Percentiles rank a stretch among this genome's conserved stretches.
phyloP scores from a whole-genome alignment of 2,797 vertebrate species.

The Sebastes steindachneri region DNA sequence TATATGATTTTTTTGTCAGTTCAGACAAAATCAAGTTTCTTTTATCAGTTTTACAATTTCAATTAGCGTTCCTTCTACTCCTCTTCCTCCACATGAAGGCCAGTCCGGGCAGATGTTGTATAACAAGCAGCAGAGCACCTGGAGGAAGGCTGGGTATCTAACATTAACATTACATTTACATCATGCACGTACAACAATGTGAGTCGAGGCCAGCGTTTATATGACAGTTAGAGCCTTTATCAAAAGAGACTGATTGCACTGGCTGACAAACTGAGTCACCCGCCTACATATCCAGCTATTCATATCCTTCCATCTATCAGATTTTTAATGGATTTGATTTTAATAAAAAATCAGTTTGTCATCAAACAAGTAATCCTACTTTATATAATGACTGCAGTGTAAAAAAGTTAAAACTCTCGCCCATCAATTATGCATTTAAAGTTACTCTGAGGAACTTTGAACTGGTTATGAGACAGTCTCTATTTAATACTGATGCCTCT shows the following conservation, averaged over 20 bases:
- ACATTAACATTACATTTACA: conserved; percentile 6
- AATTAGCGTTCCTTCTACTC: not conserved
- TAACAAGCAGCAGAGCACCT: not conserved
- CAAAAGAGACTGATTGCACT: conserved; percentile 1
- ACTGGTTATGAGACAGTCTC: not conserved
- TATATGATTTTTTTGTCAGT: not conserved
- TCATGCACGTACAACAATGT: not conserved
- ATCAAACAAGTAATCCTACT: not conserved
- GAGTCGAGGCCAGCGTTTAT: not conserved
- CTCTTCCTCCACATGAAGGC: not conserved
- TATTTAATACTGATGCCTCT: too few species aligned
- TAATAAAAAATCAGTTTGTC: conserved; percentile 11
- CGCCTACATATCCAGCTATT: conserved; percentile 24
- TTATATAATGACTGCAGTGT: not conserved
- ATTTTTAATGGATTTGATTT: conserved; percentile 19
- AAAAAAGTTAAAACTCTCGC: too few species aligned
- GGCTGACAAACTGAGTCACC: conserved; percentile 36
- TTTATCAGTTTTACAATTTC: not conserved
- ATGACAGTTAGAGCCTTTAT: conserved; percentile 34
- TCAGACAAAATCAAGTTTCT: not conserved
- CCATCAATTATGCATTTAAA: not conserved
- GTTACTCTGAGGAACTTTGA: not conserved
- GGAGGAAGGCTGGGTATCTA: not conserved
- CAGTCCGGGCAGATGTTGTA: not conserved
- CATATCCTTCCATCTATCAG: not conserved